Evolutionary conservation across 2,113 vertebrate genomes (phyloP).

Genomic region (Antidorcas marsupialis): DNA sequence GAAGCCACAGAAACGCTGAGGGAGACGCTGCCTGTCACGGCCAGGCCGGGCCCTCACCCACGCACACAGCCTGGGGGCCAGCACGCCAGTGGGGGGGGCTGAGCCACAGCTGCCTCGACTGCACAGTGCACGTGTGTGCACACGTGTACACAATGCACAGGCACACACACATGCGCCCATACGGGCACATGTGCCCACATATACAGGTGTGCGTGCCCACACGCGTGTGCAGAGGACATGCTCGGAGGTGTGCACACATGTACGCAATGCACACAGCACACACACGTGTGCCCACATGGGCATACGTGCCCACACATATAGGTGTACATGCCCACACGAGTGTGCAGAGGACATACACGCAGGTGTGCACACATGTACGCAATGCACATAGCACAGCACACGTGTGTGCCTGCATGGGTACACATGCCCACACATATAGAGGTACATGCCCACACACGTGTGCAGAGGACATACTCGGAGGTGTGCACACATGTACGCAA

Average conservation of each 20-base stretch:
- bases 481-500: background rate
- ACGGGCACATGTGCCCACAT: rapidly evolving
- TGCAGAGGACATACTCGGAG: no score
- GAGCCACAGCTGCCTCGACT: background rate
- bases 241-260: rapidly evolving
- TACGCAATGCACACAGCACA: background rate
- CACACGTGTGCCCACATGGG: rapidly evolving
- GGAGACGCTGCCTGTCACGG: rapidly evolving
- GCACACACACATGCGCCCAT: rapidly evolving
- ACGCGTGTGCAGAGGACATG: background rate
- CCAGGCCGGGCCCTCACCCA: background rate
- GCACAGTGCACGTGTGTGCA: background rate
- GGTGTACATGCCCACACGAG: rapidly evolving
- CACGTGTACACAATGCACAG: rapidly evolving
- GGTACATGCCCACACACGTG: no score
- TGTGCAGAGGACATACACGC: background rate
- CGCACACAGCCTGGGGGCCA: rapidly evolving
- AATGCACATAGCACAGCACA: no score
- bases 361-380: no score
- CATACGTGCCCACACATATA: rapidly evolving
- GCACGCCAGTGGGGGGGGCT: rapidly evolving
- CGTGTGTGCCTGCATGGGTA: rapidly evolving
- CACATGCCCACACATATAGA: no score
- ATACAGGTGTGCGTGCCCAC: rapidly evolving
- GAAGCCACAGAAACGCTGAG: rapidly evolving